phyloP scores from a whole-genome alignment of 2,113 vertebrate species.

The Rattus rattus region DNA sequence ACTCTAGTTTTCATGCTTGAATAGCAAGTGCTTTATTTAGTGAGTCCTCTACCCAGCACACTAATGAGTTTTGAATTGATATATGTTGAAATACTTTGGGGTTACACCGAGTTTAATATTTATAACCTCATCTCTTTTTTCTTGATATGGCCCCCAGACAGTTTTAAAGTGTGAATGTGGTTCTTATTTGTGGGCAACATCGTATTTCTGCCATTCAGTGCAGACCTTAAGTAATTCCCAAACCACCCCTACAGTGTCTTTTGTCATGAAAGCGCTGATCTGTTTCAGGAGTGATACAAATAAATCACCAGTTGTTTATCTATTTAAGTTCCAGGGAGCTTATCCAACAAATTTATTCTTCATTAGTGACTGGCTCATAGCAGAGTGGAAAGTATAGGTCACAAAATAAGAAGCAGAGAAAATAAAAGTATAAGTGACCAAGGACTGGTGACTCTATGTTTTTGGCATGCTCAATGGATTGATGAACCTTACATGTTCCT shows the following conservation, averaged over 20 bases:
- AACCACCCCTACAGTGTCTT: not conserved
- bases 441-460: not conserved
- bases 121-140: not conserved
- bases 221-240: not conserved
- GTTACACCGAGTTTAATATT: not conserved
- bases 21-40: not conserved
- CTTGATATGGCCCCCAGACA: not conserved
- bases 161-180: not conserved
- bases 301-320: slow-evolving; percentile 36
- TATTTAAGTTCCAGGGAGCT: not conserved
- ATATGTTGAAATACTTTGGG: slow-evolving; percentile 42
- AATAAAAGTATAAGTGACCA: not conserved
- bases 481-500: not conserved
- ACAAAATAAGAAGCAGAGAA: slow-evolving; percentile 6
- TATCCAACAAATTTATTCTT: not conserved
- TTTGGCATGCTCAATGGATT: not conserved
- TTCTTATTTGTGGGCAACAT: not conserved
- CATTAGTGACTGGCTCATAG: not conserved
- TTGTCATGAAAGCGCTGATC: not conserved
- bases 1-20: not conserved
- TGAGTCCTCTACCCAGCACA: not conserved
- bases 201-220: not conserved
- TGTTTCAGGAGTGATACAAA: not conserved
- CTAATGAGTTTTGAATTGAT: slow-evolving; percentile 33
- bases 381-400: slow-evolving; percentile 8